Evolutionary conservation across 2,888 invertebrate genomes (phyloP), one percentile per base, ranked within the genome.

Genomic region (Quadriops clusia): DNA sequence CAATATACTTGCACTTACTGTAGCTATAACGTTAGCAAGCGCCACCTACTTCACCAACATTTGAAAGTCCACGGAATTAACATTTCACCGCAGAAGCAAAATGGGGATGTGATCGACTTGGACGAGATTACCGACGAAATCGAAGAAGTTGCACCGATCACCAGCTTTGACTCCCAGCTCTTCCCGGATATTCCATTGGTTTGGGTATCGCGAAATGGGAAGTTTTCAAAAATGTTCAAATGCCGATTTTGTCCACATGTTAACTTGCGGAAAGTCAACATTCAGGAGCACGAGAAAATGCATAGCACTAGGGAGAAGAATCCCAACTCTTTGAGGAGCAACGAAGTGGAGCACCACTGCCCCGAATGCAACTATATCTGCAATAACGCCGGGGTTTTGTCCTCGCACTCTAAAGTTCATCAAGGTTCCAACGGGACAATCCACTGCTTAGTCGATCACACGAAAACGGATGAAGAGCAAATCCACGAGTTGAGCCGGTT

Each of bases 231-330:
- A 61, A 82, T 87, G 76, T 79, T 77, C 54, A 82, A 84, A 53
- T 90, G 89, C 53, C 70, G 80, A 16, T 78, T 72, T 53, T 89
- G 89, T 53, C 85, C 87, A 0, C 84, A 84, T 54, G 79, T 85
- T 8, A 84, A 84, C 51, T 67, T 77, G n/a, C 68, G 84, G 28
- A 76, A 80, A 48, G 74, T 77, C 23, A 84, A 83, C 55, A 77
- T 89, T 34, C 74, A 76, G 16, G 80, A 83, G 46, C 89, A 90
- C 57, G 86, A 87, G 56, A 75, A 77, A 52, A 81, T 85, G 71
- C 86, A 86, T 55, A 67, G 64, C 15, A 59, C 56, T 17, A 40
- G 60, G 1, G 61, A 63, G 26, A 58, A 49, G 37, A 49, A 45
- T 35, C 46, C 45, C 6, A 51, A 48, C 30, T 40, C 51, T 6